Evolutionary conservation across 2,888 invertebrate genomes (phyloP).

Genomic region (Drosophila neotestacea): DNA sequence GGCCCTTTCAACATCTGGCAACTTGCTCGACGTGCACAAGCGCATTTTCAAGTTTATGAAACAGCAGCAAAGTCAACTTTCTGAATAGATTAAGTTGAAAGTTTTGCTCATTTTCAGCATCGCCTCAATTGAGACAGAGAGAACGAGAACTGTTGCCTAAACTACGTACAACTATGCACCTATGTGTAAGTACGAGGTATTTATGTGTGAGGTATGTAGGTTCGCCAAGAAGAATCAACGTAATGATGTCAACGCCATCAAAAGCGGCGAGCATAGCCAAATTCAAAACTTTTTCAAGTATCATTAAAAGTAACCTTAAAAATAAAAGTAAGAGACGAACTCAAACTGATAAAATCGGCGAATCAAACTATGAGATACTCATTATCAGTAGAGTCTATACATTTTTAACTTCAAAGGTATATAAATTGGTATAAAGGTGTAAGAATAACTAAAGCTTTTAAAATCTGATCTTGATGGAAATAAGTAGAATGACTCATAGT

Average conservation of each 20-base stretch:
- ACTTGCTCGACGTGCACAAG: constrained; percentile 77
- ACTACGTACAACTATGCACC: constrained; percentile 32
- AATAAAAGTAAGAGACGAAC: constrained; percentile 26
- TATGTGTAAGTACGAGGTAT: background rate
- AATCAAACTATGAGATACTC: too few relatives aligned
- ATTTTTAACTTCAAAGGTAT: too few relatives aligned
- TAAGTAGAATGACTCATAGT: too few relatives aligned
- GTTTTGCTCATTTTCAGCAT: constrained; percentile 80
- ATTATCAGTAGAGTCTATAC: too few relatives aligned
- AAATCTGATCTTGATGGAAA: too few relatives aligned
- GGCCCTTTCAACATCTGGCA: constrained; percentile 28
- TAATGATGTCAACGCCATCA: constrained; percentile 70
- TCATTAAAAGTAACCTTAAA: constrained; percentile 75
- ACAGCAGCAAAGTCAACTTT: constrained; percentile 70
- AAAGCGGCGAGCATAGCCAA: constrained; percentile 23
- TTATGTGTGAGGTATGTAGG: constrained; percentile 10
- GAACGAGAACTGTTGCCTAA: constrained; percentile 46
- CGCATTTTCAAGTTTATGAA: constrained; percentile 83
- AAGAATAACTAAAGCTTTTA: too few relatives aligned
- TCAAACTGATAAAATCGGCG: too few relatives aligned
- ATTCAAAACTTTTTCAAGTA: constrained; percentile 77
- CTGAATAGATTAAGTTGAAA: constrained; percentile 83
- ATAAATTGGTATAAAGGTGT: too few relatives aligned
- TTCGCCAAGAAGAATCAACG: constrained; percentile 60
- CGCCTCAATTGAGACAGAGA: constrained; percentile 57